A percentile compares a stretch with the other conserved stretches of the same genome.
These are phyloP conservation scores for Erythrolamprus reginae DNA, from an alignment of 2,113 vertebrate genomes.

Conservation along the genomic window DNA sequence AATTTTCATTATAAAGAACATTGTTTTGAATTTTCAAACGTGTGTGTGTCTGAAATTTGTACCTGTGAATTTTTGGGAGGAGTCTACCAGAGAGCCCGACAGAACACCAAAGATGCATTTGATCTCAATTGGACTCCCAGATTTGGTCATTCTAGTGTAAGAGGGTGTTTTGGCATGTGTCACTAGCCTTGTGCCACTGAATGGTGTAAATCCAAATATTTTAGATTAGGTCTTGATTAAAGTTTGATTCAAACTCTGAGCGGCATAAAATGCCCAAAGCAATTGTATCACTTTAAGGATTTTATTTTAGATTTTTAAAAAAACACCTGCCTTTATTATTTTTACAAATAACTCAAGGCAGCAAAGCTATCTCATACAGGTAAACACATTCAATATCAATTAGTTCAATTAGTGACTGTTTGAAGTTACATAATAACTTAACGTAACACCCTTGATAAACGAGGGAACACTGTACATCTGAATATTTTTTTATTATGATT, in stretches of 20 bases:
- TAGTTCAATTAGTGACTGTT: too few species aligned
- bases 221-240: background rate
- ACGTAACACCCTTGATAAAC: too few species aligned
- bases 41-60: too few species aligned
- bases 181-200: background rate
- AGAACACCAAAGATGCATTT: background rate
- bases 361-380: background rate
- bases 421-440: too few species aligned
- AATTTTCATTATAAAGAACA: too few species aligned
- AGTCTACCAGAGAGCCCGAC: too few species aligned
- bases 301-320: background rate
- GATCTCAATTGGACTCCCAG: background rate
- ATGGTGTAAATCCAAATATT: background rate
- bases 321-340: background rate
- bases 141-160: background rate
- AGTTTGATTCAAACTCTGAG: background rate
- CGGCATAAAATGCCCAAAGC: background rate
- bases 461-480: too few species aligned
- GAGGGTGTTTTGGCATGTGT: background rate
- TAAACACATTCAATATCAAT: too few species aligned
- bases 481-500: background rate
- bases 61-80: too few species aligned
- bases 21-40: too few species aligned
- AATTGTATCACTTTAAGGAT: background rate
- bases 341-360: background rate